These are phyloP conservation scores for Pavo muticus DNA, from an alignment of 2,113 vertebrate genomes.

Conservation along the genomic window DNA sequence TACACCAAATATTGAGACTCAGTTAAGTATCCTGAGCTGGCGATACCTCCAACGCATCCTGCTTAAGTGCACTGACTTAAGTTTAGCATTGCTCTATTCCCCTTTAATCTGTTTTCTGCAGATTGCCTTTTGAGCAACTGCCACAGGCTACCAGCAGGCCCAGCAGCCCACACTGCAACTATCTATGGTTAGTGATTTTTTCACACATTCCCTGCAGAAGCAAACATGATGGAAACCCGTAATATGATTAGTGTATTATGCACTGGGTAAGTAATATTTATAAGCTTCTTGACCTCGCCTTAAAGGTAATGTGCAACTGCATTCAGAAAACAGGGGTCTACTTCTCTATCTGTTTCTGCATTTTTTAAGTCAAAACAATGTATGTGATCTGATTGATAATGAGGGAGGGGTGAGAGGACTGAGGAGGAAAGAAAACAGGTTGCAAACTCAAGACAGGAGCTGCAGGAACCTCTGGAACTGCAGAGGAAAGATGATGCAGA, in stretches of 20 bases:
- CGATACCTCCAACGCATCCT: neutral
- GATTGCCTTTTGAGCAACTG: neutral
- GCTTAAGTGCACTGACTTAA: neutral
- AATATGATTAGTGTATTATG: neutral
- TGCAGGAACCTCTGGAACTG: neutral
- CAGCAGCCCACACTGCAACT: neutral
- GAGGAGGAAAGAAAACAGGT: neutral
- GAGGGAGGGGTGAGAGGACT: neutral
- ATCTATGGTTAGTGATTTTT: neutral
- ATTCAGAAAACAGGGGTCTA: neutral
- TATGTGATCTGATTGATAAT: neutral
- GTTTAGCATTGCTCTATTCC: neutral
- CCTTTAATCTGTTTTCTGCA: constrained; percentile 2
- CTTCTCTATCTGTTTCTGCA: neutral
- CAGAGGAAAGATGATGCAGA: neutral
- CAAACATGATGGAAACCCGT: neutral
- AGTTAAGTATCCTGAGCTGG: neutral
- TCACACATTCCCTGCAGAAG: neutral
- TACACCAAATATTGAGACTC: neutral
- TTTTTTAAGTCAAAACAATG: neutral
- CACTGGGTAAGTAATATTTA: accelerated
- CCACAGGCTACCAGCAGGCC: neutral
- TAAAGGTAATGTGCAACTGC: neutral
- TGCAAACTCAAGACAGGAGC: neutral
- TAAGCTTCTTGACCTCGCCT: neutral